Evolutionary conservation across 92 coral and sea anemone genomes (phyloP), one percentile per base, ranked within the genome.

Genomic region (Siderastrea siderea): DNA sequence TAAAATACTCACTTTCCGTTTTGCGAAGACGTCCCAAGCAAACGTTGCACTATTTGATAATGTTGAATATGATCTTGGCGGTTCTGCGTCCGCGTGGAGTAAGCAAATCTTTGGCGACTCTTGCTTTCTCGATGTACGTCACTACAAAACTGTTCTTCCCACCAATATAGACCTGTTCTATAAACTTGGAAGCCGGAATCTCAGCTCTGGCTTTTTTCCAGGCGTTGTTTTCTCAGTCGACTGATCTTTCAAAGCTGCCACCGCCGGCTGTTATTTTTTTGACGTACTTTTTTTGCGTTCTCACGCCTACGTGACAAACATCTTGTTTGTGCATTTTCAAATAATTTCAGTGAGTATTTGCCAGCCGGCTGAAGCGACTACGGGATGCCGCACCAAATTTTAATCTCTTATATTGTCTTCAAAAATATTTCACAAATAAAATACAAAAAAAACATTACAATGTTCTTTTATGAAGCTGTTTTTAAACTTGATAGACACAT

Each of bases 1-100:
- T 3, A 74, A 5, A 59, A n/a, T 13, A 74, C 78, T 74, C 26
- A 73, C 77, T 53, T 74, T 74, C 73, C 47, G 63, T 74, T 54
- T 51, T n/a, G 47, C 78, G 45, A 74, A 11, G 78, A 74, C 78
- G 62, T 54, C 9, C 55, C 38, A 50, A 72, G 11, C 54, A 70
- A 52, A n/a, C 47, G 16, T 11, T 1, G 6, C 9, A 46, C 13
- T 46, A 6, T 70, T 6, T 6, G 9, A 65, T 8, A 43, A 48
- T 55, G 2, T 55, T 55, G 13, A 17, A 67, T 67, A 67, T 43
- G 47, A 49, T 19, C 47, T 67, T 44, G 49, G 71, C 71, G 47
- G 71, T 38, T 67, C 12, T 26, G 15, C 13, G 46, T 26, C 71
- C 13, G 13, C 13, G 48, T 10, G 48, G 13, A 67, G 43, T 70